Conservation (phyloP, 2,888 invertebrate species). For the Agonopterix alstromeriana region DNA sequence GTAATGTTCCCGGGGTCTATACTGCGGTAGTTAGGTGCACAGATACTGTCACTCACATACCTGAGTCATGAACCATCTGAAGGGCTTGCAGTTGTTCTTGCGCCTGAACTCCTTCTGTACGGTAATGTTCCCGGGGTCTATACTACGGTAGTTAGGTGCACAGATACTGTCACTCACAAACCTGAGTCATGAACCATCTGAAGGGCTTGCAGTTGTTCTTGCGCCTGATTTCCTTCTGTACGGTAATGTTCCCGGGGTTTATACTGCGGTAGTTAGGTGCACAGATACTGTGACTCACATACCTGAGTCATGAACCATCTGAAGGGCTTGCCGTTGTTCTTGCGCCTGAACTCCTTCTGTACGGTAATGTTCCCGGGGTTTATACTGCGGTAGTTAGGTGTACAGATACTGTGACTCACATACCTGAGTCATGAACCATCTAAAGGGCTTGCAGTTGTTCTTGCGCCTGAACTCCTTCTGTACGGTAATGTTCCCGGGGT, state of each 20-base stretch:
- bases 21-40: too few species aligned
- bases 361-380: constrained; percentile 88
- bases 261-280: constrained; percentile 79
- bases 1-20: too few species aligned
- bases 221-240: constrained; percentile 80
- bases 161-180: constrained; percentile 74
- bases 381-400: neutral
- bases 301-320: constrained; percentile 94
- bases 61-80: constrained; percentile 96
- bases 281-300: neutral
- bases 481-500: constrained; percentile 87
- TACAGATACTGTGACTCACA: too few species aligned
- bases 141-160: constrained; percentile 78
- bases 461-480: constrained; percentile 84
- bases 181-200: constrained; percentile 94
- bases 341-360: constrained; percentile 84
- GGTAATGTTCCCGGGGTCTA: constrained; percentile 85
- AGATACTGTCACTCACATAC: too few species aligned
- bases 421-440: constrained; percentile 93
- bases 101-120: too few species aligned
- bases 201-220: constrained; percentile 92
- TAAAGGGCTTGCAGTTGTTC: constrained; percentile 92
- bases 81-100: constrained; percentile 85
- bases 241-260: constrained; percentile 88
- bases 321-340: constrained; percentile 91